Percentiles rank a stretch among this genome's conserved stretches.
phyloP scores from a whole-genome alignment of 2,797 vertebrate species.

The Sciurus carolinensis region DNA sequence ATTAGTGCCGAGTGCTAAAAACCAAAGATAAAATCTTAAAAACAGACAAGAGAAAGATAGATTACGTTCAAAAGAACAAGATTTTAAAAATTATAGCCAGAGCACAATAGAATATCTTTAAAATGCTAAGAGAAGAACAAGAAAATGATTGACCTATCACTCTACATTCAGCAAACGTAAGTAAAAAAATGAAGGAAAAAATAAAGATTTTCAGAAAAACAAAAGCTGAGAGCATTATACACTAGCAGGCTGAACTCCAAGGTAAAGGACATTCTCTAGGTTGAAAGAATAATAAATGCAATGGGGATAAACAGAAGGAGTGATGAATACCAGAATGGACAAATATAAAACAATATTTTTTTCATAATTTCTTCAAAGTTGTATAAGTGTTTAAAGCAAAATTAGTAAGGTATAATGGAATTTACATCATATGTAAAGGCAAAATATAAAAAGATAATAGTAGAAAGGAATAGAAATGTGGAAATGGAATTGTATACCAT shows the following conservation, averaged over 20 bases:
- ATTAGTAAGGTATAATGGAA: background rate
- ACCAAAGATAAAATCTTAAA: background rate
- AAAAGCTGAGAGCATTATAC: background rate
- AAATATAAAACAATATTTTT: background rate
- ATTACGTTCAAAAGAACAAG: background rate
- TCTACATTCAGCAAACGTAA: background rate
- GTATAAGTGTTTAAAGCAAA: background rate
- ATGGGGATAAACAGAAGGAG: background rate
- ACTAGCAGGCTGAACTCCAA: background rate
- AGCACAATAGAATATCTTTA: background rate
- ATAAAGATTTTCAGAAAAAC: conserved; percentile 2
- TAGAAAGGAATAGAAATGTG: background rate
- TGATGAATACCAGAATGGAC: background rate
- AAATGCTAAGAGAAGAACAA: background rate
- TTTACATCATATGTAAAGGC: background rate
- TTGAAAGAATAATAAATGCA: background rate
- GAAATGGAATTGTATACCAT: background rate
- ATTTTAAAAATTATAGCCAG: background rate
- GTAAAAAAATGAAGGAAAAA: background rate
- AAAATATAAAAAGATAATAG: background rate
- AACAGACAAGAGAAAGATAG: background rate
- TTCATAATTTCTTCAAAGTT: conserved; percentile 29
- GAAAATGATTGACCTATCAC: background rate
- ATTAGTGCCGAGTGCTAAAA: background rate
- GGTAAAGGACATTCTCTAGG: background rate